phyloP scores from a whole-genome alignment of 2,888 invertebrate species.

The Xylocampa areola region DNA sequence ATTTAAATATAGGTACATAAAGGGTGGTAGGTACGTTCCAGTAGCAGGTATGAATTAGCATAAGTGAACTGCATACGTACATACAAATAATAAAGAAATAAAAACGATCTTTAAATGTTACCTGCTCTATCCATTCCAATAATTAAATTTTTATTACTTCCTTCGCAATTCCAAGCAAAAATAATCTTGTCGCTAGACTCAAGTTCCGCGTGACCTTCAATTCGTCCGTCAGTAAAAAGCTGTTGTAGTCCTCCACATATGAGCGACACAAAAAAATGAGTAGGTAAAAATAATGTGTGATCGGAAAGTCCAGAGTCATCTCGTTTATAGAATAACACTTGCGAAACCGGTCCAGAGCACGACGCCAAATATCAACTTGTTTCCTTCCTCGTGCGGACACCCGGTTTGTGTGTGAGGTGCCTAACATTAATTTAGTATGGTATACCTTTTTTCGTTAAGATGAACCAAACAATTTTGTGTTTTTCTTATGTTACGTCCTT shows the following conservation, averaged over 20 bases:
- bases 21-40: conserved; percentile 37
- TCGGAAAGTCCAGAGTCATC: conserved; percentile 88
- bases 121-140: conserved; percentile 67
- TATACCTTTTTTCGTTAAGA: conserved; percentile 35
- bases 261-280: conserved; percentile 59
- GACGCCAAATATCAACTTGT: conserved; percentile 86
- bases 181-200: conserved; percentile 73
- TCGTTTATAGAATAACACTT: conserved; percentile 89
- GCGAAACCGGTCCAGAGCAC: conserved; percentile 82
- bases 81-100: conserved; percentile 32
- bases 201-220: conserved; percentile 83
- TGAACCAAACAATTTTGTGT: conserved; percentile 4
- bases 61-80: conserved; percentile 31
- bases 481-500: too few relatives aligned
- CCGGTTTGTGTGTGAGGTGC: conserved; percentile 46
- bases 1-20: conserved; percentile 35
- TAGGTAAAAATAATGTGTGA: conserved; percentile 71
- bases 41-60: conserved; percentile 35
- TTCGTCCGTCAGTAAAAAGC: conserved; percentile 79
- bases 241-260: conserved; percentile 72
- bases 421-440: conserved; percentile 48
- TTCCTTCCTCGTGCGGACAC: conserved; percentile 84
- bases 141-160: conserved; percentile 76
- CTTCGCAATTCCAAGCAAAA: conserved; percentile 73
- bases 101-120: conserved; percentile 62